Evolutionary conservation across 1,140 invertebrate genomes (phyloP), one percentile per base, ranked within the genome.

Genomic region (Scylla paramamosain): DNA sequence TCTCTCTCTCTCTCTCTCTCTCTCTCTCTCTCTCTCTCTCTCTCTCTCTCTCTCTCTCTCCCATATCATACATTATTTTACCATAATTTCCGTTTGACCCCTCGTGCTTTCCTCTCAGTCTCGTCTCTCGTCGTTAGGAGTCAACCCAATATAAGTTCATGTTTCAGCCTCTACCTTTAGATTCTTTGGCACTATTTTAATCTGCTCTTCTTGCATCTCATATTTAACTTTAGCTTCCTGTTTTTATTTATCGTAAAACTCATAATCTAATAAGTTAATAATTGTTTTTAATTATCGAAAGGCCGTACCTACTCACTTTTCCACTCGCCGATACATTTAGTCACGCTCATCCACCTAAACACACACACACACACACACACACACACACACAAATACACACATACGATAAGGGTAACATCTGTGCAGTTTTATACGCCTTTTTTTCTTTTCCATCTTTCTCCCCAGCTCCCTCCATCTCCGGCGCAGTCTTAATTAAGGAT

Each of bases 1-100:
- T 92, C 52, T 92, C 90, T 92, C 59, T 92, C 90, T 92, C 90
- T 82, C 59, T 77, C 67, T 92, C 90, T 92, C 90, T 92, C 90
- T 92, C 90, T 77, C 90, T 92, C 59, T 77, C 90, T 92, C 90
- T 39, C 90, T 77, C 67, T 77, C 90, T 92, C 90, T 77, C 90
- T 92, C 90, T 92, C 90, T 92, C 59, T 32, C 48, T 29, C 90
- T 91, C 48, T 91, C 90, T 91, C 52, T 91, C 90, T 91, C 48
- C 59, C 90, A 39, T 39, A 6, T 39, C 39, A 39, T 32, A n/a
- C 39, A 32, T 29, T 91, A 25, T 46, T 31, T 46, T 46, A 14
- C 46, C 29, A 20, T 45, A 16, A n/a, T 4, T 52, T 46, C n/a
- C 46, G 2, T 52, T 46, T 31, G 20, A 20, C 16, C 89, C 16